These are phyloP conservation scores for Mesocricetus auratus DNA, from an alignment of 2,113 vertebrate genomes.

Conservation along the genomic window DNA sequence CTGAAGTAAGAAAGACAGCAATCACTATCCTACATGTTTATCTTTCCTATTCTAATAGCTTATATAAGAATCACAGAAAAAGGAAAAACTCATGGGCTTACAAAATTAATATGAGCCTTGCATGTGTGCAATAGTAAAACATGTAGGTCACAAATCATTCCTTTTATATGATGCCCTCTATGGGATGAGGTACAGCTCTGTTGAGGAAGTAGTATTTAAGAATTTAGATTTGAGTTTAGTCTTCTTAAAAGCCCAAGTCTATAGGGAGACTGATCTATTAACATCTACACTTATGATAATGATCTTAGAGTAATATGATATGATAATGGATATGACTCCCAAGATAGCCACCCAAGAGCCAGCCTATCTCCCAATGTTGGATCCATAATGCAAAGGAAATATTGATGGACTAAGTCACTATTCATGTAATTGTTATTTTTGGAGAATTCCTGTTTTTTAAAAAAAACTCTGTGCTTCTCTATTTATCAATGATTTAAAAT, in stretches of 20 bases:
- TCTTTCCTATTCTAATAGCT: not conserved
- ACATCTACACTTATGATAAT: not conserved
- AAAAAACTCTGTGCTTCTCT: slow-evolving; percentile 55
- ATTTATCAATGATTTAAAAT: slow-evolving; percentile 66
- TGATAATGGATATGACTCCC: slow-evolving; percentile 7
- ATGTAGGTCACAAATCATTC: not conserved
- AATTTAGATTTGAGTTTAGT: not conserved
- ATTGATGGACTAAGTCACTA: slow-evolving; percentile 74
- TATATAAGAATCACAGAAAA: not conserved
- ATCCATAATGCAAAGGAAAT: slow-evolving; percentile 81
- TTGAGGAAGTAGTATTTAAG: not conserved
- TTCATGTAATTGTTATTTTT: slow-evolving; percentile 60
- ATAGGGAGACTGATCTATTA: not conserved
- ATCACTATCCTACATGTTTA: not conserved
- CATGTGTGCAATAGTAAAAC: slow-evolving; percentile 6
- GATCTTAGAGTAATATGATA: slow-evolving; percentile 4
- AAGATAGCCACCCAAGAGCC: slow-evolving; percentile 72
- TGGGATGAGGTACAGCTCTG: not conserved
- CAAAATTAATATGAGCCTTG: not conserved
- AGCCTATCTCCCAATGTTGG: slow-evolving; percentile 75
- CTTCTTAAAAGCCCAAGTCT: slow-evolving; percentile 3
- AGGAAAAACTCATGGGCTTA: not conserved
- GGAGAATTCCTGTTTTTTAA: not conserved
- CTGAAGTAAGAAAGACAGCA: not conserved
- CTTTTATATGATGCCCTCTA: not conserved